Evolutionary conservation across 2,888 invertebrate genomes (phyloP), one percentile per base, ranked within the genome.

Genomic region (Teleogryllus oceanicus): DNA sequence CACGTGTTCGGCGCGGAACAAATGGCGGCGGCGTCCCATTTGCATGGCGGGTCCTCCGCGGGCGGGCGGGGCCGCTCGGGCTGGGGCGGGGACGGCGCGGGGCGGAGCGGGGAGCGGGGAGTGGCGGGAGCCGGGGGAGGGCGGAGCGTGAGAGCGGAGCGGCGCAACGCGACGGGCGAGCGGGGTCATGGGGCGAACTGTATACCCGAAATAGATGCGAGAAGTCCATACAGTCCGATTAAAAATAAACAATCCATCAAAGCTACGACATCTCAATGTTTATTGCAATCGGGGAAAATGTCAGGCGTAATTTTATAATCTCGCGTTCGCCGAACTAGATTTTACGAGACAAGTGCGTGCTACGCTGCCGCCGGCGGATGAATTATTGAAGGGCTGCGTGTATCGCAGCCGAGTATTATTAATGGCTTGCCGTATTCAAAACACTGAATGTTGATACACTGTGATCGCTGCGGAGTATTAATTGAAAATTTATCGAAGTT

Each of bases 401-500:
- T 81, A 81, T 81, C 81, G 79, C 74, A 20, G 77, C 20, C 18
- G 75, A 79, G 76, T 51, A 80, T 81, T 80, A 80, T 80, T 80
- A 79, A 81, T 80, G 78, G 80, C 77, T 74, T 50, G 74, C 78
- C 78, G 79, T 77, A 79, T 79, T 78, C 78, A 77, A 77, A 78
- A 81, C 80, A 80, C 51, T 49, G 79, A 62, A 79, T 77, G 80
- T 77, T 80, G 80, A 80, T 79, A 81, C 79, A 81, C 79, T 76
- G 74, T 50, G 77, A 21, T 77, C 62, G 50, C 62, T 76, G 62
- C 50, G 74, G 77, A 79, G 81, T 78, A 82, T 82, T 82, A 82
- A 82, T 82, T 82, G 82, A 77, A 82, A 82, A 82, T 82, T 82
- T 82, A 82, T 82, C 80, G 82, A 82, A 82, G 82, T 81, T 82